Evolutionary conservation across 2,888 invertebrate genomes (phyloP).

Genomic region (Tortrix viridana): DNA sequence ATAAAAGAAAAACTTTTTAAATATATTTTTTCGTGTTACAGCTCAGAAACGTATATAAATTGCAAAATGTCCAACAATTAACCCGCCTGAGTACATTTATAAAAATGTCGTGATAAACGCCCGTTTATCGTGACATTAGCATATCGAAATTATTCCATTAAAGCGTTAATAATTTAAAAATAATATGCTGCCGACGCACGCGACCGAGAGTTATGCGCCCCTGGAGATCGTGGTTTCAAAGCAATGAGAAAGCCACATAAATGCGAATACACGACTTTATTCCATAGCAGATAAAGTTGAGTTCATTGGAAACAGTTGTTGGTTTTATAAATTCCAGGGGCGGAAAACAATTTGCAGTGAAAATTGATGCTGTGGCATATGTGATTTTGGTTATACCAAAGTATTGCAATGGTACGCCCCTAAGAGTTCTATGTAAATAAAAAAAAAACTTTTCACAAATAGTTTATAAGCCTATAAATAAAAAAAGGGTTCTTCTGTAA

Average conservation of each 20-base stretch:
- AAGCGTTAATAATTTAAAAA: conserved; percentile 80
- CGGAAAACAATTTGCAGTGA: conserved; percentile 64
- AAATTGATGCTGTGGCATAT: conserved; percentile 45
- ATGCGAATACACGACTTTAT: conserved; percentile 38
- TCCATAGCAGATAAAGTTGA: conserved; percentile 38
- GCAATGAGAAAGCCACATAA: conserved; percentile 41
- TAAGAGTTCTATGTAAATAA: no score
- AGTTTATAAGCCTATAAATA: no score
- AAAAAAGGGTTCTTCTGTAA: no score
- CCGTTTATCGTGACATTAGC: conserved; percentile 74
- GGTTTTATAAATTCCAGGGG: conserved; percentile 52
- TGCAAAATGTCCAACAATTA: conserved; percentile 16
- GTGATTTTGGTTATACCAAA: conserved; percentile 7
- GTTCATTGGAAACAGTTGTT: conserved; percentile 32
- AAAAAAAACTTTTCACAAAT: no score
- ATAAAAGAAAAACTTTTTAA: neutral
- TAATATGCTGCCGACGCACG: conserved; percentile 73
- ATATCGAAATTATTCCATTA: conserved; percentile 81
- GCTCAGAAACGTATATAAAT: neutral
- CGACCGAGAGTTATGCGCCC: conserved; percentile 72
- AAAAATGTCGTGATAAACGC: conserved; percentile 64
- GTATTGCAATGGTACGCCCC: no score
- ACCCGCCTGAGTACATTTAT: conserved; percentile 17
- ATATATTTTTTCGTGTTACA: neutral
- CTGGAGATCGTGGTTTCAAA: conserved; percentile 67